Conservation (phyloP, 2,888 invertebrate species). For the Protula sp. region DNA sequence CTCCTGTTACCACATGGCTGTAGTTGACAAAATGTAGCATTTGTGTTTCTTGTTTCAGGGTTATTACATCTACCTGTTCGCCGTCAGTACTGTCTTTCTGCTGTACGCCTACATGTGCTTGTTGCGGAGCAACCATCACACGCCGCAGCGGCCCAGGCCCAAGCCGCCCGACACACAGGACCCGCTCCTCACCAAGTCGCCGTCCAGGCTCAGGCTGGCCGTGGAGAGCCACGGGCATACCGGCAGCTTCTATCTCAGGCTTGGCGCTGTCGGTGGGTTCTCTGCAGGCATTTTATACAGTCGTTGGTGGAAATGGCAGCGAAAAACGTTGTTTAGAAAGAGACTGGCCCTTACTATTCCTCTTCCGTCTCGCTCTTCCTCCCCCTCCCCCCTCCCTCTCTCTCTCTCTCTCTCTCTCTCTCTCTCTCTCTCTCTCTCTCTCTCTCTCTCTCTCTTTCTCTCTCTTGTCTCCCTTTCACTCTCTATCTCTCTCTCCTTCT, state of each 20-base stretch:
- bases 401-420: conserved; percentile 3
- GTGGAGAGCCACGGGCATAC: conserved; percentile 26
- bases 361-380: not conserved
- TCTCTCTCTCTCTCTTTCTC: conserved; percentile 2
- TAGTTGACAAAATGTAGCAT: no score
- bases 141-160: conserved; percentile 38
- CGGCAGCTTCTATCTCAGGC: conserved; percentile 48
- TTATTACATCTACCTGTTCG: conserved; percentile 46
- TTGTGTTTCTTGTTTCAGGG: conserved; percentile 29
- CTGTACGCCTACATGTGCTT: conserved; percentile 43
- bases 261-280: conserved; percentile 37
- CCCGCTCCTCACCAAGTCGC: conserved; percentile 3
- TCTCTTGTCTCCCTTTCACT: not conserved
- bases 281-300: not conserved
- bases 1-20: no score
- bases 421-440: not conserved
- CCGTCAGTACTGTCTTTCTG: conserved; percentile 38
- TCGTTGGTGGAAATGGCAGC: no score
- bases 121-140: conserved; percentile 39
- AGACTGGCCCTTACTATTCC: no score
- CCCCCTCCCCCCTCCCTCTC: conserved; percentile 6
- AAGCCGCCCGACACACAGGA: not conserved
- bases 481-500: no score
- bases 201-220: not conserved
- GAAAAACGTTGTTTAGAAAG: no score